These are phyloP conservation scores for Cantharis rustica DNA, from an alignment of 2,888 invertebrate genomes.

Conservation along the genomic window DNA sequence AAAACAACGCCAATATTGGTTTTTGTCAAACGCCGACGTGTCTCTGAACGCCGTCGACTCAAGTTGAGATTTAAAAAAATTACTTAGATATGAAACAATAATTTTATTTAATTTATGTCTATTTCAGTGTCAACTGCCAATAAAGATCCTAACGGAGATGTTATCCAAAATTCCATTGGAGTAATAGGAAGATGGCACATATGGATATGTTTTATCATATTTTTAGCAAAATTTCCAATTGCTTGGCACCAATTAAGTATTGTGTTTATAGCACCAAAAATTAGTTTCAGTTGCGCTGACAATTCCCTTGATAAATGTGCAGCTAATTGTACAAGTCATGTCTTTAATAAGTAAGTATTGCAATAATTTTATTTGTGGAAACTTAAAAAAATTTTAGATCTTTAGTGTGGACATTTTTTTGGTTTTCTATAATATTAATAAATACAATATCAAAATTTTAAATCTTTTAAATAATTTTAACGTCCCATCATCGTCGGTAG, in stretches of 20 bases:
- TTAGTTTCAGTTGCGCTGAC: conserved; percentile 57
- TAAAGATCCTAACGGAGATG: conserved; percentile 58
- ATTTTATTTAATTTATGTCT: not conserved
- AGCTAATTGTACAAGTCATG: conserved; percentile 59
- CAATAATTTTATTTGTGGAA: no score
- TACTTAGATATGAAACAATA: not conserved
- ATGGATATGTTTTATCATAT: conserved; percentile 69
- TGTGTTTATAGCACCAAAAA: conserved; percentile 75
- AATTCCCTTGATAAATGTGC: conserved; percentile 60
- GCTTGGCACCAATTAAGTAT: conserved; percentile 83
- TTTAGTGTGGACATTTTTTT: no score
- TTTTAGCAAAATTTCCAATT: conserved; percentile 76
- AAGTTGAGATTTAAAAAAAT: no score
- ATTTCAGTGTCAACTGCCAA: not conserved
- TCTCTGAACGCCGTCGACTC: no score
- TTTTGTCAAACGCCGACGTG: no score
- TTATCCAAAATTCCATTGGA: conserved; percentile 72
- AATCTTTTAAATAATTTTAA: no score
- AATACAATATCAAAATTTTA: no score
- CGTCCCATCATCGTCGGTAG: no score
- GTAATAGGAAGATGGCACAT: conserved; percentile 77
- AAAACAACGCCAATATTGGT: no score
- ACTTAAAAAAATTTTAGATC: no score
- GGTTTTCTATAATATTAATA: no score
- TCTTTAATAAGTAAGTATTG: conserved; percentile 7